Percentiles rank a stretch among this genome's conserved stretches.
phyloP scores from a whole-genome alignment of 2,797 vertebrate species.

The Acanthornis magna region DNA sequence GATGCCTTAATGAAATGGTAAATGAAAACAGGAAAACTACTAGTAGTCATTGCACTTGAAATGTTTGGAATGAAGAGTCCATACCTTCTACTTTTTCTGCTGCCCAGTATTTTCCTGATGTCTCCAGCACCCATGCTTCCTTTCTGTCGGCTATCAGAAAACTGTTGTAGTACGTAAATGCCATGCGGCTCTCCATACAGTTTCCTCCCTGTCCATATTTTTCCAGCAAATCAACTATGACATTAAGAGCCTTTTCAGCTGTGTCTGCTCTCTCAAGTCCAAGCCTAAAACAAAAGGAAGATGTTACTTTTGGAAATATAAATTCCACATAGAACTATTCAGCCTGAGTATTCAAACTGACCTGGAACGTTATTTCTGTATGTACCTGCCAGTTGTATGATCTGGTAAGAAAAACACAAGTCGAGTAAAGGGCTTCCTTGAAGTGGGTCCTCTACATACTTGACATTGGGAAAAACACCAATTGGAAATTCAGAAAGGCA shows the following conservation, averaged over 20 bases:
- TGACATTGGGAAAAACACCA: not conserved
- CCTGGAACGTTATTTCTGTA: not conserved
- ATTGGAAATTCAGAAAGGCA: not conserved
- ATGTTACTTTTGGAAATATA: not conserved
- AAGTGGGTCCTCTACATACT: not conserved
- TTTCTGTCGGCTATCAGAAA: constrained; percentile 93
- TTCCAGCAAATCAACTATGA: constrained; percentile 88
- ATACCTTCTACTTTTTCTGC: constrained; percentile 93
- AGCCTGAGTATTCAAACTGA: not conserved
- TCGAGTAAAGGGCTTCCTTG: not conserved
- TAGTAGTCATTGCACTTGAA: not conserved
- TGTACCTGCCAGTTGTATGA: not conserved
- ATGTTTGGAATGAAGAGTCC: not conserved
- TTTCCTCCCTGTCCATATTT: constrained; percentile 92
- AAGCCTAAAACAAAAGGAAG: constrained; percentile 80
- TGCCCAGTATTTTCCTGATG: constrained; percentile 91
- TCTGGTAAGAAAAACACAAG: not conserved
- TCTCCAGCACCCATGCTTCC: constrained; percentile 96
- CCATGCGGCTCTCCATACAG: constrained; percentile 86
- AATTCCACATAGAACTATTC: not conserved
- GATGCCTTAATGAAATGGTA: not conserved
- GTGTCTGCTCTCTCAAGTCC: constrained; percentile 92
- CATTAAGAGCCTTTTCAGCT: constrained; percentile 86
- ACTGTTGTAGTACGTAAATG: constrained; percentile 95
- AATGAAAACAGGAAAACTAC: not conserved